Conservation (phyloP, 2,113 vertebrate genomes). For the Lathamus discolor region DNA sequence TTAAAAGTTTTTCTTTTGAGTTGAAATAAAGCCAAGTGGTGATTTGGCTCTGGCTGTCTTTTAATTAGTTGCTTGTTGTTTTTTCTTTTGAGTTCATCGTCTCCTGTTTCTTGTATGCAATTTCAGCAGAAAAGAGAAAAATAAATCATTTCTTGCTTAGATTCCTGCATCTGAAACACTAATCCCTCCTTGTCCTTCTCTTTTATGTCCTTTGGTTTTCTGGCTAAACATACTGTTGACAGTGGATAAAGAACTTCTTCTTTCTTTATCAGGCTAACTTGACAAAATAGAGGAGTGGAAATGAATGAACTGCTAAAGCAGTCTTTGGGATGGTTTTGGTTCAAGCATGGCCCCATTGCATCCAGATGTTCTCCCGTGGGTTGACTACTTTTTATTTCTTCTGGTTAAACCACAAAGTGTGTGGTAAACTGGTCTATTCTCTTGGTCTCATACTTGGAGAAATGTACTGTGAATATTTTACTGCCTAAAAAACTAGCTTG, state of each 20-base stretch:
- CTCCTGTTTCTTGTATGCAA: neutral
- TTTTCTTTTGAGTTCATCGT: neutral
- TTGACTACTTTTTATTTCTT: neutral
- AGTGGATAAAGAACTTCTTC: neutral
- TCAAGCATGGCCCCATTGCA: neutral
- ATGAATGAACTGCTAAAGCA: neutral
- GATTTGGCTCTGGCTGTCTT: neutral
- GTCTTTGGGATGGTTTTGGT: neutral
- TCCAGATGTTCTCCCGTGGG: neutral
- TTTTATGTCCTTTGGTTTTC: neutral
- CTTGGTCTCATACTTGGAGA: neutral
- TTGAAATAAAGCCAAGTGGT: neutral
- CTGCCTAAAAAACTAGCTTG: neutral
- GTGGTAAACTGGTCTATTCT: neutral
- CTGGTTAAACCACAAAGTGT: neutral
- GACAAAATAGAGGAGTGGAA: neutral
- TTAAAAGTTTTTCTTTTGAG: neutral
- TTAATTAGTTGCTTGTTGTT: neutral
- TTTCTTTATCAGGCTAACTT: neutral
- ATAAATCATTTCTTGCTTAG: neutral
- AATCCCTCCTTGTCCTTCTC: neutral
- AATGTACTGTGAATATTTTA: neutral
- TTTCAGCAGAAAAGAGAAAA: neutral
- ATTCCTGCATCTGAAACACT: neutral
- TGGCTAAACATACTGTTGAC: neutral